Conservation (phyloP, 2,113 vertebrate species). For the Mandrillus leucophaeus region DNA sequence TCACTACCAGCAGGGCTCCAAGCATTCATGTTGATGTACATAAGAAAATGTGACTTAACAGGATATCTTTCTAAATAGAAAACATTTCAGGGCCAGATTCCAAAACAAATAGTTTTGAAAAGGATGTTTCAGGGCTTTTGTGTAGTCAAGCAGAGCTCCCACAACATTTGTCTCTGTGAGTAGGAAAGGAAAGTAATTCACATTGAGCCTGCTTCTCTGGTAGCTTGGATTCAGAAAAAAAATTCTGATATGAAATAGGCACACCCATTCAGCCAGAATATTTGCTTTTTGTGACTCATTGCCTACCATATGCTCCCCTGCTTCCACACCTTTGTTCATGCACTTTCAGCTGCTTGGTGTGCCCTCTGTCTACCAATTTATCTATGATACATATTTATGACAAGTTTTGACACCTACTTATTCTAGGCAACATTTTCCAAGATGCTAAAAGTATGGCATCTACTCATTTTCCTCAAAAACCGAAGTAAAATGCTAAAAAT, state of each 20-base stretch:
- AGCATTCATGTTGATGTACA: not conserved
- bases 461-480: not conserved
- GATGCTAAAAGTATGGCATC: not conserved
- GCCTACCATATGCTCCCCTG: not conserved
- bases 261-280: not conserved
- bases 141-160: not conserved
- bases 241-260: not conserved
- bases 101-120: constrained; percentile 11
- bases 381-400: not conserved
- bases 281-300: not conserved
- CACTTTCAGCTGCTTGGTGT: not conserved
- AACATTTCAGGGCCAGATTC: not conserved
- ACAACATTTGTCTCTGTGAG: not conserved
- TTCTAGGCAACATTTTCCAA: constrained; percentile 2
- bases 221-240: not conserved
- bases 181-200: not conserved
- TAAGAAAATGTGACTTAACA: constrained; percentile 6
- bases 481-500: constrained; percentile 16
- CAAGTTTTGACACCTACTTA: not conserved
- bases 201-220: not conserved
- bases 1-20: not conserved
- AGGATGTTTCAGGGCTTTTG: not conserved
- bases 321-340: not conserved
- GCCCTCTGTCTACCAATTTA: not conserved
- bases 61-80: constrained; percentile 18